These are phyloP conservation scores for Luffia ferchaultella DNA, from an alignment of 2,888 invertebrate genomes.

Conservation along the genomic window DNA sequence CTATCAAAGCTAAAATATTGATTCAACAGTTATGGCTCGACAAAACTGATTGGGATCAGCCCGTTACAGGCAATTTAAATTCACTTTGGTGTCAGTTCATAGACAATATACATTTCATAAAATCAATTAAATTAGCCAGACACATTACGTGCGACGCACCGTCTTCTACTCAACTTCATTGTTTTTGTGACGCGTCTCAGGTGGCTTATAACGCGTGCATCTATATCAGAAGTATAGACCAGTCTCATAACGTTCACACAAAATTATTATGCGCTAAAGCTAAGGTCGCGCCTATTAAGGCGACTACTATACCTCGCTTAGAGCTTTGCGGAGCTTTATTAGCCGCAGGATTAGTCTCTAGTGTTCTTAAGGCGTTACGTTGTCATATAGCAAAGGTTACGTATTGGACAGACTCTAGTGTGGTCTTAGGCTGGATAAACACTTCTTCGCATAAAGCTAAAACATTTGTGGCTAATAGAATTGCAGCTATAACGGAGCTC, in stretches of 20 bases:
- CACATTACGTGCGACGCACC: constrained; percentile 1
- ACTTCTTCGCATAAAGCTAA: not conserved
- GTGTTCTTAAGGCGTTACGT: not conserved
- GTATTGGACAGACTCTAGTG: not conserved
- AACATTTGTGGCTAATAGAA: not conserved
- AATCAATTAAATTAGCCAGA: too few species aligned
- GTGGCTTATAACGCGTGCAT: not conserved
- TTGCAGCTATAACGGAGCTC: not conserved
- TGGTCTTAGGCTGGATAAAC: not conserved
- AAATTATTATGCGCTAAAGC: not conserved
- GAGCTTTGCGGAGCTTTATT: not conserved
- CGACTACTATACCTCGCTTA: not conserved
- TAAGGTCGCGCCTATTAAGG: not conserved
- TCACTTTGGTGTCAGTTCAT: too few species aligned
- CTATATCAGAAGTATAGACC: not conserved
- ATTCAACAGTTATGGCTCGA: constrained; percentile 14
- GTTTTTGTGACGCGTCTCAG: not conserved
- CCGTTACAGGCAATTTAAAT: too few species aligned
- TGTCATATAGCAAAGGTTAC: not conserved
- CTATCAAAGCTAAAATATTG: constrained; percentile 10
- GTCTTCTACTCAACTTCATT: not conserved
- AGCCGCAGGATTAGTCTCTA: not conserved
- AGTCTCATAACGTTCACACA: not conserved
- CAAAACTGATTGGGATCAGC: too few species aligned
- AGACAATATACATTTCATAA: too few species aligned